Conservation (phyloP, 92 coral and sea anemone species). For the Muricea muricata region DNA sequence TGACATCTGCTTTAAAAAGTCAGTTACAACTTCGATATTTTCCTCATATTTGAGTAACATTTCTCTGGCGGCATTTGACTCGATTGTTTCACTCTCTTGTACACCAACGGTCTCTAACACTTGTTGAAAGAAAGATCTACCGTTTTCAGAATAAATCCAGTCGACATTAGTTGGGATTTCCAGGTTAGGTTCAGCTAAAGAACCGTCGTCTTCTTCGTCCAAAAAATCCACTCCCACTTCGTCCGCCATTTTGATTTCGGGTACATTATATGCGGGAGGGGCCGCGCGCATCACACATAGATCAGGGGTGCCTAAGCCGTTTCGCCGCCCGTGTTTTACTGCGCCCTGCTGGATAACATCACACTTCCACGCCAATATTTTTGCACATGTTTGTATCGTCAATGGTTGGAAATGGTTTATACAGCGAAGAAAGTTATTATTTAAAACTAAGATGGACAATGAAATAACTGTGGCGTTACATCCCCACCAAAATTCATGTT, state of each 20-base stretch:
- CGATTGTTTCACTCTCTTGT: not conserved
- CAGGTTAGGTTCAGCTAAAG: not conserved
- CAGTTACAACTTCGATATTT: not conserved
- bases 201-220: not conserved
- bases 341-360: too few relatives aligned
- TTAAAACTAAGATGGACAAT: too few relatives aligned
- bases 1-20: conserved; percentile 2
- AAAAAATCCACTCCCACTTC: not conserved
- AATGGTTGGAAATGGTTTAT: too few relatives aligned
- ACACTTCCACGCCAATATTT: too few relatives aligned
- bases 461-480: too few relatives aligned
- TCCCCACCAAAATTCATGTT: too few relatives aligned
- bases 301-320: conserved; percentile 34
- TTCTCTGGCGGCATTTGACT: not conserved
- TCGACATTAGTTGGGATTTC: not conserved
- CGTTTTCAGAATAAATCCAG: not conserved
- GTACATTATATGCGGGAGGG: not conserved
- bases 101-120: not conserved
- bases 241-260: not conserved
- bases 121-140: not conserved
- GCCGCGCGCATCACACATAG: conserved; percentile 52
- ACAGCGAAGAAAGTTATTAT: too few relatives aligned
- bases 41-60: not conserved
- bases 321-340: conserved; percentile 38
- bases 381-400: too few relatives aligned